Base-by-base conservation (phyloP, 1,140 invertebrate species). In the Drosophila kanapiae region DNA sequence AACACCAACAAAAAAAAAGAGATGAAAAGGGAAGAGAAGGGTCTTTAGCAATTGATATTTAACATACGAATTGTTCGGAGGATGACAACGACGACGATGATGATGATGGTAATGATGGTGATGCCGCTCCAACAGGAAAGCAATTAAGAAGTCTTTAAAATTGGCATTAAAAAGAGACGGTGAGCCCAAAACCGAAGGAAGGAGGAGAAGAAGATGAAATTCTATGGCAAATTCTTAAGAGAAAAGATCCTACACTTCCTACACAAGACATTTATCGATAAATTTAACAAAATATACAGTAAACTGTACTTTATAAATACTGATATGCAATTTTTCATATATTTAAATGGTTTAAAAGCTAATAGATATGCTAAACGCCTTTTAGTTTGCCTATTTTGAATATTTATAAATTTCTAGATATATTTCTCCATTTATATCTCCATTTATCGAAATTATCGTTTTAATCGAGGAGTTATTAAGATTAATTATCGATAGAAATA, bases 31-130 rank as follows among this genome's bases (percentile, higher is more conserved):
- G 4, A 43, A 31, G 43, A 23, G 51, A 29, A 38, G 29, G 10
- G 51, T 31, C 53, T 18, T 72, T 72, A 72, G 60, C 70, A 74
- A 74, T 74, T 74, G 70, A 74, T 74, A 74, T 72, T 74, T 74
- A 74, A 74, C 69, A 72, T 72, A 72, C 37, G 67, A 72, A 72
- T 72, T 42, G 67, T 9, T 51, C 13, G 45, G 53, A 49, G 43
- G 37, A 49, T 43, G 53, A 71, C 51, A 27, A 51, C 67, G 65
- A 72, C 18, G 27, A 59, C 23, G 63, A 54, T 56, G 14, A 57
- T 37, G 57, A 59, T 58, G 40, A 71, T 47, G 65, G 48, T 43
- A 35, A 42, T 57, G 43, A 5, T 48, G 13, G 18, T 4, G 23
- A 23, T 23, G 23, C 23, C 23, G 23, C 23, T 3, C 23, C 23